phyloP scores from a whole-genome alignment of 1,140 invertebrate species.

The Nephotettix cincticeps region DNA sequence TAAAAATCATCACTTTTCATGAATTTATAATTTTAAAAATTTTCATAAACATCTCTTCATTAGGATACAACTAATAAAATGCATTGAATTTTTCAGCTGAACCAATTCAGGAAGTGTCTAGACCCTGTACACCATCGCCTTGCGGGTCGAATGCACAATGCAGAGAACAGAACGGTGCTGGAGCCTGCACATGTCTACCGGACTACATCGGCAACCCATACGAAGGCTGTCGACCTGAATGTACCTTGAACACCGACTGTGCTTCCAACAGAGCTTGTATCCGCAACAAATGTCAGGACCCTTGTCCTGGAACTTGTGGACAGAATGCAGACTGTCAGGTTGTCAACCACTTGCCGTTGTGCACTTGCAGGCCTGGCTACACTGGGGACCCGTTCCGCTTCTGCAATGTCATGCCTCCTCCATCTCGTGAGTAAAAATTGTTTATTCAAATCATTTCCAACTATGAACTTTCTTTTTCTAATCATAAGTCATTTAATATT shows the following conservation, averaged over 20 bases:
- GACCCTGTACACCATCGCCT: constrained; percentile 67
- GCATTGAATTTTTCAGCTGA: constrained; percentile 29
- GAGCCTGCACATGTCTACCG: constrained; percentile 66
- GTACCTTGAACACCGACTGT: constrained; percentile 68
- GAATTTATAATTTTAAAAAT: too few species aligned
- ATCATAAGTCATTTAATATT: too few species aligned
- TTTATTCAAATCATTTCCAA: too few species aligned
- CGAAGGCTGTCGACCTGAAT: constrained; percentile 74
- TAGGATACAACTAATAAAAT: too few species aligned
- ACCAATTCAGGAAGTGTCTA: constrained; percentile 41
- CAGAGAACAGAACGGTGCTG: constrained; percentile 62
- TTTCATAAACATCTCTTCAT: too few species aligned
- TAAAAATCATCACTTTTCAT: too few species aligned
- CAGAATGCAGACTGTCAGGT: constrained; percentile 72
- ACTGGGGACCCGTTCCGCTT: constrained; percentile 67
- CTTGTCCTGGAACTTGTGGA: constrained; percentile 70
- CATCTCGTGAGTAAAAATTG: constrained; percentile 56
- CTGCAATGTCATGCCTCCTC: constrained; percentile 53
- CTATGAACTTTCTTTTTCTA: too few species aligned
- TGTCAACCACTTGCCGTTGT: constrained; percentile 68
- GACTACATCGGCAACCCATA: constrained; percentile 76
- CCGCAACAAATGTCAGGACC: constrained; percentile 67
- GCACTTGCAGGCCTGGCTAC: constrained; percentile 66
- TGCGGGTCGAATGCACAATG: constrained; percentile 75
- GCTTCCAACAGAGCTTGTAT: constrained; percentile 66